Conservation (phyloP, 2,797 vertebrate genomes). For the Parauchenoglanis ngamensis region DNA sequence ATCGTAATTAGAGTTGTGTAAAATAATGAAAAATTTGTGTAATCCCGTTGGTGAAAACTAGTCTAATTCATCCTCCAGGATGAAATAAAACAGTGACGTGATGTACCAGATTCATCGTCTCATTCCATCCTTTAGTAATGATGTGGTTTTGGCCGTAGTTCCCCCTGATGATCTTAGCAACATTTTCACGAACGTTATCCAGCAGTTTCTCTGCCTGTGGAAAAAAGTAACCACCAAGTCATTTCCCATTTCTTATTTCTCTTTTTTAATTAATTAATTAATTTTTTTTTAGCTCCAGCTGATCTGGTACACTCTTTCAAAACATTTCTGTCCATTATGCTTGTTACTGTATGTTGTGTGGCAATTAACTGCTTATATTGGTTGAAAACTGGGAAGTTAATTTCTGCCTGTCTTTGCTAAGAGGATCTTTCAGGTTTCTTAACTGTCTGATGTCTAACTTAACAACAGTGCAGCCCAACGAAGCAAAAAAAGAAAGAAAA, state of each 20-base stretch:
- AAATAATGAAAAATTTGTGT: background rate
- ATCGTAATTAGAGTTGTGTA: background rate
- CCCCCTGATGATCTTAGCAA: conserved; percentile 33
- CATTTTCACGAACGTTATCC: conserved; percentile 23
- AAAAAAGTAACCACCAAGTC: background rate
- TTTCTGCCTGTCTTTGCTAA: background rate
- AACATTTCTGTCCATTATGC: background rate
- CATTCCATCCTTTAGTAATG: conserved; percentile 68
- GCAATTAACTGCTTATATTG: background rate
- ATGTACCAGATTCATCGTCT: conserved; percentile 73
- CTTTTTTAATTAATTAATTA: too few species aligned
- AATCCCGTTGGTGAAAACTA: background rate
- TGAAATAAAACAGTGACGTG: background rate
- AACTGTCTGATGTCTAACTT: background rate
- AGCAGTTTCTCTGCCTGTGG: conserved; percentile 67
- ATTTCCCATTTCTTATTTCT: background rate
- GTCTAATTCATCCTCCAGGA: background rate
- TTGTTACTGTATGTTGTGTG: background rate
- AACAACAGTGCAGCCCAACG: too few species aligned
- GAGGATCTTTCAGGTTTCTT: background rate
- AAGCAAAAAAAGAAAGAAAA: background rate
- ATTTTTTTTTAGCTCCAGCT: background rate
- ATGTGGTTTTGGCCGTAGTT: conserved; percentile 42
- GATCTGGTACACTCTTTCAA: background rate
- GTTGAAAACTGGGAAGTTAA: background rate